Percentiles rank a stretch among this genome's conserved stretches.
Conservation (phyloP, 1,140 invertebrate genomes). For the Orussus abietinus region DNA sequence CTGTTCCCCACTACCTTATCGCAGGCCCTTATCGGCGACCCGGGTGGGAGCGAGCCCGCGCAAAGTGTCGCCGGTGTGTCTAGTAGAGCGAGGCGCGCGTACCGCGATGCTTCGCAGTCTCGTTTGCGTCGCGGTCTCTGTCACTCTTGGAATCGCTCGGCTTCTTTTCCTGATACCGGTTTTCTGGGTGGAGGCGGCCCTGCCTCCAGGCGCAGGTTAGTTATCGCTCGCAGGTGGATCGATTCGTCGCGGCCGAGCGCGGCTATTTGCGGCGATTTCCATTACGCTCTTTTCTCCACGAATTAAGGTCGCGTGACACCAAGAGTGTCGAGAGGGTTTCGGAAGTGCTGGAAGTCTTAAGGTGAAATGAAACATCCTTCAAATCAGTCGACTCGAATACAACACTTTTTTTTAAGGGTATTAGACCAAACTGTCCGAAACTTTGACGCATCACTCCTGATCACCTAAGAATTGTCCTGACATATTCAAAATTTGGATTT, state of each 20-base stretch:
- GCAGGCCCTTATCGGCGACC: not conserved
- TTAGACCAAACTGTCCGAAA: too few species aligned
- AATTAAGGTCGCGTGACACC: too few species aligned
- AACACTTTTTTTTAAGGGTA: too few species aligned
- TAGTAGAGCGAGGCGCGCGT: slow-evolving; percentile 32
- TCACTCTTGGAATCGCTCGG: slow-evolving; percentile 22
- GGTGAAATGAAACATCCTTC: too few species aligned
- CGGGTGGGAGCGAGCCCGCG: not conserved
- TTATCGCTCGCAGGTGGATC: not conserved
- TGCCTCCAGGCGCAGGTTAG: slow-evolving; percentile 42
- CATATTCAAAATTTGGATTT: too few species aligned
- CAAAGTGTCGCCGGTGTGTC: too few species aligned
- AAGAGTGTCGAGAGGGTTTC: too few species aligned
- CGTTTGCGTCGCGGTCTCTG: slow-evolving; percentile 21
- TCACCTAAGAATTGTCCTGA: too few species aligned
- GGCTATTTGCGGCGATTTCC: not conserved
- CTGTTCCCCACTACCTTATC: not conserved
- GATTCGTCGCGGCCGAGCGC: not conserved
- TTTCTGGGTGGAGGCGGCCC: slow-evolving; percentile 29
- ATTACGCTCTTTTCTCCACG: too few species aligned
- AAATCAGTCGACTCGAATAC: too few species aligned
- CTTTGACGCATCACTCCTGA: too few species aligned
- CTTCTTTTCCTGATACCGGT: slow-evolving; percentile 22
- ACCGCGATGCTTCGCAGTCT: slow-evolving; percentile 39
- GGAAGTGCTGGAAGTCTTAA: too few species aligned